phyloP scores from a whole-genome alignment of 2,888 invertebrate species.

The Encarsia formosa region DNA sequence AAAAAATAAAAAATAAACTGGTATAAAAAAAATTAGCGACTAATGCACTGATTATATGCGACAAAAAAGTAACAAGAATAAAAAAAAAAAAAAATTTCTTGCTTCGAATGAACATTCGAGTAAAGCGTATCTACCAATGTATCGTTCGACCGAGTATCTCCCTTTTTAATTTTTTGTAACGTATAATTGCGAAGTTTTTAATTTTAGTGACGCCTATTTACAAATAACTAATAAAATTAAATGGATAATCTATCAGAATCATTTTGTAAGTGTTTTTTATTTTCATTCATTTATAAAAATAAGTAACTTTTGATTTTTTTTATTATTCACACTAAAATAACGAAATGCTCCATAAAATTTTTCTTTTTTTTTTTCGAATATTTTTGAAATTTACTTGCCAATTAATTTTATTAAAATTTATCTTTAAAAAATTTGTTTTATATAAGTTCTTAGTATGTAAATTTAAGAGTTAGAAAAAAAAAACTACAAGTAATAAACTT shows the following conservation, averaged over 20 bases:
- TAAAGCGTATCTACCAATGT: constrained; percentile 25
- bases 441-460: too few species aligned
- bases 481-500: not conserved
- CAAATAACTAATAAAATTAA: constrained; percentile 20
- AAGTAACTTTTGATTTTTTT: too few species aligned
- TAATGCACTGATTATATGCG: constrained; percentile 22
- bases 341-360: too few species aligned
- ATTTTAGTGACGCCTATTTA: constrained; percentile 21
- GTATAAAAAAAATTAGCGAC: constrained; percentile 24
- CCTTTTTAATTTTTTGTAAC: constrained; percentile 18
- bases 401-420: too few species aligned
- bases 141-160: constrained; percentile 10
- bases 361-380: too few species aligned
- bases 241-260: constrained; percentile 15
- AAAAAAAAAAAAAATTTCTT: constrained; percentile 9
- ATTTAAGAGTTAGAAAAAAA: not conserved
- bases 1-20: not conserved
- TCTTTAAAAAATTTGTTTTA: too few species aligned
- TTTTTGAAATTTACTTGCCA: too few species aligned
- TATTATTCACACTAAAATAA: too few species aligned
- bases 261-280: constrained; percentile 22
- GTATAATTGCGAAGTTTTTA: constrained; percentile 21
- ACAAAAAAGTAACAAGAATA: constrained; percentile 11
- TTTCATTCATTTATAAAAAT: constrained; percentile 15
- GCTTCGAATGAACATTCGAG: constrained; percentile 23